Percentiles rank a stretch among this genome's conserved stretches.
Conservation (phyloP, 1,140 invertebrate species). For the Caenorhabditis remanei region DNA sequence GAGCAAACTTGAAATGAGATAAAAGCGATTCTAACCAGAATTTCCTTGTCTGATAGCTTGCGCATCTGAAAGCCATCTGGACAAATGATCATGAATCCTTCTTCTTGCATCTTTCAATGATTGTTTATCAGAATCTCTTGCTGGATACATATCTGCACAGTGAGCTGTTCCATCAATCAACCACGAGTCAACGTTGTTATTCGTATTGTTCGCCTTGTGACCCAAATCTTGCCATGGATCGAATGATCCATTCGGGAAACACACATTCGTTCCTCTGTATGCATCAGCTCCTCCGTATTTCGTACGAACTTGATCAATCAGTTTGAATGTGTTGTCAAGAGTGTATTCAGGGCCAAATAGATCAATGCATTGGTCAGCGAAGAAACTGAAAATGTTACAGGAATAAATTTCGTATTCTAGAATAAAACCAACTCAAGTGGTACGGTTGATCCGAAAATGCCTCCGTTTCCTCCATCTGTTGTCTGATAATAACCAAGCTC, state of each 20-base stretch:
- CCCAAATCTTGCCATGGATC: slow-evolving; percentile 65
- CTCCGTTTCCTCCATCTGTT: slow-evolving; percentile 80
- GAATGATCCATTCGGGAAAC: slow-evolving; percentile 65
- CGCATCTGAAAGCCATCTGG: slow-evolving; percentile 28
- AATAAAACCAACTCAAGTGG: slow-evolving; percentile 58
- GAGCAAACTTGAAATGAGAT: too few relatives aligned
- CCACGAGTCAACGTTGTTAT: slow-evolving; percentile 46
- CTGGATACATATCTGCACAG: slow-evolving; percentile 56
- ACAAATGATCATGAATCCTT: slow-evolving; percentile 28
- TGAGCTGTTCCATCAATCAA: slow-evolving; percentile 56
- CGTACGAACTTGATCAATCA: slow-evolving; percentile 19
- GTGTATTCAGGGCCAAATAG: slow-evolving; percentile 84
- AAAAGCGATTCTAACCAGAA: background rate
- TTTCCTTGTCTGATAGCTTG: background rate
- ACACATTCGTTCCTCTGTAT: slow-evolving; percentile 79
- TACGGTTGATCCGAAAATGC: slow-evolving; percentile 65
- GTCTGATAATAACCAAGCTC: slow-evolving; percentile 95
- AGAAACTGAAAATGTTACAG: slow-evolving; percentile 82
- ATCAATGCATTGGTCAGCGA: slow-evolving; percentile 85
- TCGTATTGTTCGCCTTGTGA: background rate
- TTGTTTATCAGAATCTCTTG: slow-evolving; percentile 27
- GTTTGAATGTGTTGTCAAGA: slow-evolving; percentile 83
- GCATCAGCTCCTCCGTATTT: slow-evolving; percentile 84
- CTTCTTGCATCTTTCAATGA: slow-evolving; percentile 39
- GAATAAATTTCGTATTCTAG: too few relatives aligned